A percentile compares a stretch with the other conserved stretches of the same genome.
Evolutionary conservation across 2,113 vertebrate species (phyloP).

Genomic region (Bostrychus sinensis): DNA sequence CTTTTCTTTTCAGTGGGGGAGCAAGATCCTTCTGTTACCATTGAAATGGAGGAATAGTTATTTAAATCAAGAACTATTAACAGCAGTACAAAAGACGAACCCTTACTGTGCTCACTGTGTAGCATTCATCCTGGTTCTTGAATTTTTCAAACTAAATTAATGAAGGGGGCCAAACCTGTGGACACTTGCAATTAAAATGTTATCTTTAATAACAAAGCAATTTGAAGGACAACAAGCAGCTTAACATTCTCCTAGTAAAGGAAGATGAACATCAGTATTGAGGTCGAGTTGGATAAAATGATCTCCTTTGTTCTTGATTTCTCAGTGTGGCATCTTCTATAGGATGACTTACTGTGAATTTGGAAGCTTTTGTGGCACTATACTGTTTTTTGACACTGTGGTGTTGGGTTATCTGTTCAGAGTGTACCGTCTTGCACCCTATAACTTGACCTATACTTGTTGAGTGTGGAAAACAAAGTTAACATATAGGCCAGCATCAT

Average conservation of each 20-base stretch:
- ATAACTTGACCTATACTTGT: neutral
- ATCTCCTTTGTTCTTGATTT: neutral
- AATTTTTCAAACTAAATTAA: conserved; percentile 27
- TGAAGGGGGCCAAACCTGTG: conserved; percentile 43
- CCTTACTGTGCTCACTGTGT: conserved; percentile 18
- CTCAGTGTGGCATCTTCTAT: conserved; percentile 12
- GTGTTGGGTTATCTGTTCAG: conserved; percentile 26
- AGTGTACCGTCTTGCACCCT: conserved; percentile 24
- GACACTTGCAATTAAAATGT: conserved; percentile 31
- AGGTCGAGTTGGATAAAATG: conserved; percentile 13
- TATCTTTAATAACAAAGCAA: conserved; percentile 22
- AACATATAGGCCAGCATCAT: neutral
- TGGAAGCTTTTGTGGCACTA: conserved; percentile 28
- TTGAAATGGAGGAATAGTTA: conserved; percentile 75
- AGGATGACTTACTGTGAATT: conserved; percentile 10
- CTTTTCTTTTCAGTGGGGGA: conserved; percentile 68
- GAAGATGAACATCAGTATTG: conserved; percentile 6
- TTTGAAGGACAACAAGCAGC: conserved; percentile 20
- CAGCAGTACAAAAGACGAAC: conserved; percentile 20
- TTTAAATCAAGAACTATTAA: conserved; percentile 17
- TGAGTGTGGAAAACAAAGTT: neutral
- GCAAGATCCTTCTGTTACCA: conserved; percentile 71
- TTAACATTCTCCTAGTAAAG: conserved; percentile 9
- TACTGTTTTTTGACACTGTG: conserved; percentile 18
- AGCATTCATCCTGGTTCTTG: conserved; percentile 42